These are phyloP conservation scores for Oncorhynchus tshawytscha DNA, from an alignment of 2,113 vertebrate genomes.

Conservation along the genomic window DNA sequence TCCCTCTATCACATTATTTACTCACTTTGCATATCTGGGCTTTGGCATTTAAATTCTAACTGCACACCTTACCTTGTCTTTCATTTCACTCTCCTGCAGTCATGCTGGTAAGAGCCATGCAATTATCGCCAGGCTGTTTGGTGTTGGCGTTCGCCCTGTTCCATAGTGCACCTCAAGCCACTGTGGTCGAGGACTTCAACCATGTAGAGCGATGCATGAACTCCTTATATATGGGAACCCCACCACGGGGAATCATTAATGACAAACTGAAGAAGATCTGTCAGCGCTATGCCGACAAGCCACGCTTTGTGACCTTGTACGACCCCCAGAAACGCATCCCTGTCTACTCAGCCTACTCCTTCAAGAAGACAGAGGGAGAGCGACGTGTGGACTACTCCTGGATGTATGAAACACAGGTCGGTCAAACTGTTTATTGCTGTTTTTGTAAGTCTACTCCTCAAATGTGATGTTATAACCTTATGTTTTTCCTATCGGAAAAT, in stretches of 20 bases:
- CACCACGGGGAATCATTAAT: slow-evolving; percentile 55
- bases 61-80: not conserved
- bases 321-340: slow-evolving; percentile 65
- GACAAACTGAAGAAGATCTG: slow-evolving; percentile 63
- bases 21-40: slow-evolving; percentile 54
- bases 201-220: slow-evolving; percentile 69
- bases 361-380: slow-evolving; percentile 72
- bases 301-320: slow-evolving; percentile 67
- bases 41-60: slow-evolving; percentile 43
- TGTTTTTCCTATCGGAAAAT: too few species aligned
- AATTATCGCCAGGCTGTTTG: not conserved
- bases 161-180: slow-evolving; percentile 17
- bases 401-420: slow-evolving; percentile 75
- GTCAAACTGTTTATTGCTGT: not conserved
- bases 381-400: slow-evolving; percentile 67
- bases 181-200: slow-evolving; percentile 67
- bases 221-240: slow-evolving; percentile 71
- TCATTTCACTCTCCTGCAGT: slow-evolving; percentile 1
- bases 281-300: slow-evolving; percentile 65
- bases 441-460: not conserved
- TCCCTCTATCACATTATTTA: not conserved
- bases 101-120: slow-evolving; percentile 16
- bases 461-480: not conserved
- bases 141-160: slow-evolving; percentile 5
- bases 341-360: slow-evolving; percentile 69